Evolutionary conservation across 2,113 vertebrate species (phyloP).

Genomic region (cat (Felis catus)): F.catus_Fca126_mat1.0 CM031416.1:12511501-12512000

Average conservation of each 20-base stretch:
- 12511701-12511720: not conserved
- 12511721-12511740: not conserved
- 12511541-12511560: conserved; percentile 52
- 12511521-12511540: conserved; percentile 60
- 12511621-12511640: conserved; percentile 33
- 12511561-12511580: conserved; percentile 60
- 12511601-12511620: conserved; percentile 25
- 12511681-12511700: not conserved
- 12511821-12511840: not conserved
- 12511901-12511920: not conserved
- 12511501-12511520: conserved; percentile 42
- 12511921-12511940: not conserved
- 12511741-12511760: not conserved
- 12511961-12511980: not conserved
- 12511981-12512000: not conserved
- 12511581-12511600: conserved; percentile 18
- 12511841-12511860: not conserved
- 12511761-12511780: not conserved
- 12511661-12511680: not conserved
- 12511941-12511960: not conserved
- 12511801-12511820: not conserved
- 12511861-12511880: not conserved
- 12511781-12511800: not conserved
- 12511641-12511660: conserved; percentile 15
- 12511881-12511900: not conserved